Evolutionary conservation across 2,797 vertebrate species (phyloP).

Genomic region (Discoglossus pictus): DNA sequence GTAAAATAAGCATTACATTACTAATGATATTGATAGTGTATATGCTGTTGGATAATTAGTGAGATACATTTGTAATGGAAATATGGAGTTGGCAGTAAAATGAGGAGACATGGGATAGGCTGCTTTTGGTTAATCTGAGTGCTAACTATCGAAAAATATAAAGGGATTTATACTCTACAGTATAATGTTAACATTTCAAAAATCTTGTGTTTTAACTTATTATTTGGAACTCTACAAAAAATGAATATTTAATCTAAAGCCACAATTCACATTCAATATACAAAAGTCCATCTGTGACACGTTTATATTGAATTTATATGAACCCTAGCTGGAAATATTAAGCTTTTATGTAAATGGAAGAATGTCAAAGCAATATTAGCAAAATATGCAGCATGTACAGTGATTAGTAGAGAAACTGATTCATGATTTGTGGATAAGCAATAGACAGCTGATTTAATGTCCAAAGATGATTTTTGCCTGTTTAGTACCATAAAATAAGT

Average conservation of each 20-base stretch:
- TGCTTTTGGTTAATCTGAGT: too few relatives aligned
- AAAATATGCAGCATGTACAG: slow-evolving; percentile 21
- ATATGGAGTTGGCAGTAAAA: too few relatives aligned
- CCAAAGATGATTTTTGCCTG: slow-evolving; percentile 25
- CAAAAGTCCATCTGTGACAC: slow-evolving; percentile 14
- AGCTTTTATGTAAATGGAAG: slow-evolving; percentile 33
- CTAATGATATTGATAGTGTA: too few relatives aligned
- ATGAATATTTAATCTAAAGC: background rate
- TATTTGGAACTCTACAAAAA: background rate
- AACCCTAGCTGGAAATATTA: slow-evolving; percentile 23
- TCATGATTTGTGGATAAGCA: slow-evolving; percentile 38
- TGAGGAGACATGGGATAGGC: too few relatives aligned
- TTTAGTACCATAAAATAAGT: slow-evolving; percentile 31
- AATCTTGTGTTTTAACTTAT: background rate
- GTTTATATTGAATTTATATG: slow-evolving; percentile 20
- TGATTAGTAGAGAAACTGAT: slow-evolving; percentile 29
- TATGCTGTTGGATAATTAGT: too few relatives aligned
- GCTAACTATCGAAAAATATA: too few relatives aligned
- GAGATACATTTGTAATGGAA: too few relatives aligned
- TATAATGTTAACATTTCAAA: background rate
- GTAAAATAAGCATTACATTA: too few relatives aligned
- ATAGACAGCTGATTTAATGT: slow-evolving; percentile 31
- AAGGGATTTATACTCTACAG: too few relatives aligned
- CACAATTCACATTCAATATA: slow-evolving; percentile 15
- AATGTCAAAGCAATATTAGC: slow-evolving; percentile 25